Conservation (phyloP, 2,888 invertebrate species). For the Trichogramma dendrolimi region DNA sequence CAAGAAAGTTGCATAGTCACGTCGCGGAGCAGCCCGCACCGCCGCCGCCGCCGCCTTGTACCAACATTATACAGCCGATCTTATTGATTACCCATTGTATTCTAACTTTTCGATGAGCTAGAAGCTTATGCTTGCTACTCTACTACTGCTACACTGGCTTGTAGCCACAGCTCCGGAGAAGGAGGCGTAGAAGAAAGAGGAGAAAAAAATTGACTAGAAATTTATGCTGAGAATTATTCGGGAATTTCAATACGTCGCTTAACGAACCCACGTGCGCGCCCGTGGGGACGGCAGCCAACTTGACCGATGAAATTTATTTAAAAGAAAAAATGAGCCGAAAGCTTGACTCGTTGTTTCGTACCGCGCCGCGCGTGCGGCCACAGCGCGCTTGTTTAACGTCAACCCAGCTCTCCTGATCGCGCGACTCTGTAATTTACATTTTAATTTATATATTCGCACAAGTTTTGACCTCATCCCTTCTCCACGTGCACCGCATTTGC, state of each 20-base stretch:
- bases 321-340: neutral
- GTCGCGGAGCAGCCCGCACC: neutral
- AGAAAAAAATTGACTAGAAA: too few relatives aligned
- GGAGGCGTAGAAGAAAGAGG: too few relatives aligned
- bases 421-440: conserved; percentile 28
- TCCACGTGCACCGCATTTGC: neutral
- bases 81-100: too few relatives aligned
- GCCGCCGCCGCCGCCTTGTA: conserved; percentile 5
- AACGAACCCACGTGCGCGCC: neutral
- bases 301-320: neutral
- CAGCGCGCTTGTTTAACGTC: too few relatives aligned
- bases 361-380: neutral
- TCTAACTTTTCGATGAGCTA: too few relatives aligned
- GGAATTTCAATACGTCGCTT: too few relatives aligned
- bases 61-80: too few relatives aligned
- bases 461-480: neutral
- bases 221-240: too few relatives aligned
- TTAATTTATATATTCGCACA: conserved; percentile 1
- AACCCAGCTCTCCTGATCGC: too few relatives aligned
- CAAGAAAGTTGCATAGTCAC: neutral
- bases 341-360: conserved; percentile 1
- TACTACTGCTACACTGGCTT: too few relatives aligned
- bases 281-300: neutral
- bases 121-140: too few relatives aligned
- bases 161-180: too few relatives aligned